phyloP scores from a whole-genome alignment of 2,797 vertebrate species.

The Heterohyrax brucei region DNA sequence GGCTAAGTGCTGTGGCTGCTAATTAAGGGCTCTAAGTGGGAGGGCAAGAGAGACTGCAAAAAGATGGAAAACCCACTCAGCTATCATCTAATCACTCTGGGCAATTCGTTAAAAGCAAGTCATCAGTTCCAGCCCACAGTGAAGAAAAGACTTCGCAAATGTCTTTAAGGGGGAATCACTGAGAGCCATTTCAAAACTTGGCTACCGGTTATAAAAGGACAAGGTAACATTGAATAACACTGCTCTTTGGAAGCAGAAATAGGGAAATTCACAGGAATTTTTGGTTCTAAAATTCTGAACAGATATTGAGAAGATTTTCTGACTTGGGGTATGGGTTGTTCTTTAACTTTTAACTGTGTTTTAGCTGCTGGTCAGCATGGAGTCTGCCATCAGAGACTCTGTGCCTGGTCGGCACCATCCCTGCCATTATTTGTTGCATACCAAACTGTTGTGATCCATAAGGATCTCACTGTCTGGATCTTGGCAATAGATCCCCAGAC shows the following conservation, averaged over 20 bases:
- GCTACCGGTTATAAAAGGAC: neutral
- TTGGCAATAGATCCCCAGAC: too few species aligned
- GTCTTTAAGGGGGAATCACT: neutral
- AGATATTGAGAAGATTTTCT: neutral
- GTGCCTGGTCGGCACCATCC: too few species aligned
- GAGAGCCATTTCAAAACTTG: neutral
- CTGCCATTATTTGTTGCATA: too few species aligned
- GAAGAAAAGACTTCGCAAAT: neutral
- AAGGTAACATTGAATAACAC: neutral
- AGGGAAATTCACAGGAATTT: neutral
- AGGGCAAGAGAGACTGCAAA: neutral
- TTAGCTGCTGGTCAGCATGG: too few species aligned
- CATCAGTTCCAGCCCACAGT: neutral
- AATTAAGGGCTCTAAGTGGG: neutral
- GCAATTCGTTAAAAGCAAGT: neutral
- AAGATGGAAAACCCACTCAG: neutral
- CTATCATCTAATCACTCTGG: neutral
- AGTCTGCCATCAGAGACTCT: too few species aligned
- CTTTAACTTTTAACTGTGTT: neutral
- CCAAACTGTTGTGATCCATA: too few species aligned
- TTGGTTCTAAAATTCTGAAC: neutral
- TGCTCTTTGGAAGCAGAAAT: neutral
- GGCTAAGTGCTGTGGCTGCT: too few species aligned
- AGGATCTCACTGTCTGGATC: too few species aligned
- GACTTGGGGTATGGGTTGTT: neutral